These are phyloP conservation scores for Callimorpha dominula DNA, from an alignment of 2,888 invertebrate genomes.

Conservation along the genomic window DNA sequence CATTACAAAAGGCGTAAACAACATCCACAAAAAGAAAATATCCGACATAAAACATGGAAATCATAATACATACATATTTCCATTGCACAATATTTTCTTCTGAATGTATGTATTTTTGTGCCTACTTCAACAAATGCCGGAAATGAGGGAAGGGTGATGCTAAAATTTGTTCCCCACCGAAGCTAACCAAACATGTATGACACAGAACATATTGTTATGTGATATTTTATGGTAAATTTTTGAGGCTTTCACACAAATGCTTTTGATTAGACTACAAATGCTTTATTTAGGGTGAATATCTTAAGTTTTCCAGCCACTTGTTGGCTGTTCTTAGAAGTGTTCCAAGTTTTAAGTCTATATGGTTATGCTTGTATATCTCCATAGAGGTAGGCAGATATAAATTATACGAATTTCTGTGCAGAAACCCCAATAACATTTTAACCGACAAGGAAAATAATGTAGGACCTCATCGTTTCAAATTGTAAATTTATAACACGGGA, in stretches of 20 bases:
- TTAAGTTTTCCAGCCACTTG: not conserved
- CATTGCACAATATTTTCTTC: not conserved
- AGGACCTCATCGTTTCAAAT: too few relatives aligned
- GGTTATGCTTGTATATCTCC: too few relatives aligned
- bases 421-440: too few relatives aligned
- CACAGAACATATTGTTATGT: not conserved
- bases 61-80: not conserved
- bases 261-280: constrained; percentile 1
- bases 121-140: constrained; percentile 7
- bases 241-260: not conserved
- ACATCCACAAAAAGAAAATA: not conserved
- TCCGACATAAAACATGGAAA: not conserved
- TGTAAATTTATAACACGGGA: too few relatives aligned
- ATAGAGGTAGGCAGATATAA: too few relatives aligned
- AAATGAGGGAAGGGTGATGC: not conserved
- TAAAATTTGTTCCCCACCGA: constrained; percentile 12
- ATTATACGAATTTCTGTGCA: too few relatives aligned
- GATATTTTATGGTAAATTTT: not conserved
- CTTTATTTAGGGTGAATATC: constrained; percentile 12
- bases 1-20: too few relatives aligned
- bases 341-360: too few relatives aligned
- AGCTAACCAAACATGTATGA: constrained; percentile 3
- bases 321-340: not conserved
- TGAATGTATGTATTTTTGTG: constrained; percentile 3
- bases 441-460: too few relatives aligned